A percentile compares a stretch with the other conserved stretches of the same genome.
These are phyloP conservation scores for Synaphobranchus kaupii DNA, from an alignment of 2,797 vertebrate genomes.

Conservation along the genomic window DNA sequence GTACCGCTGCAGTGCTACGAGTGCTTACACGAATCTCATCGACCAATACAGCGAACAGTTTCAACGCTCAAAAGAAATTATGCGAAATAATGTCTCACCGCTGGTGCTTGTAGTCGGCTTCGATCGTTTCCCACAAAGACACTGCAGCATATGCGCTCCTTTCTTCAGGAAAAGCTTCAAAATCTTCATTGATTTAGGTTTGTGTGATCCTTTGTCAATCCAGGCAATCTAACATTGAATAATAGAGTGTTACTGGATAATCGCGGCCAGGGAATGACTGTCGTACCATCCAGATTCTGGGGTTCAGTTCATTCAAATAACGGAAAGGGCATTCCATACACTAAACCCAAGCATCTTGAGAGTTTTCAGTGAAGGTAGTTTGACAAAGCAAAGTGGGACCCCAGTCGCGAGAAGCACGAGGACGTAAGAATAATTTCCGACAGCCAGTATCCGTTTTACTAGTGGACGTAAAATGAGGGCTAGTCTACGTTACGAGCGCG, in stretches of 20 bases:
- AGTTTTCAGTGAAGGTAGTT: conserved; percentile 66
- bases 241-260: conserved; percentile 69
- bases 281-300: conserved; percentile 47
- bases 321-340: conserved; percentile 69
- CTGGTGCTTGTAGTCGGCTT: conserved; percentile 89
- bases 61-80: conserved; percentile 57
- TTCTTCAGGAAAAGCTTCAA: conserved; percentile 93
- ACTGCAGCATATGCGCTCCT: conserved; percentile 99
- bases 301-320: conserved; percentile 58
- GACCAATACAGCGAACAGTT: not conserved
- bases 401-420: conserved; percentile 71
- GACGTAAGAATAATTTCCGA: conserved; percentile 74
- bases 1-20: not conserved
- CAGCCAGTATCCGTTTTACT: conserved; percentile 57
- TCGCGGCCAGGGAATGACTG: conserved; percentile 48
- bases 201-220: conserved; percentile 75
- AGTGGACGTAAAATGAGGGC: conserved; percentile 58
- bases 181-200: conserved; percentile 94
- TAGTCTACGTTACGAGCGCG: conserved; percentile 24
- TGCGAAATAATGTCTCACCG: conserved; percentile 76
- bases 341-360: conserved; percentile 77
- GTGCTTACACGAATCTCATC: not conserved
- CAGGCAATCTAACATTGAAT: conserved; percentile 75
- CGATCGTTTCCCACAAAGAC: conserved; percentile 98
- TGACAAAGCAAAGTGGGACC: conserved; percentile 65